These are phyloP conservation scores for Psammodynastes pulverulentus DNA, from an alignment of 2,113 vertebrate species.

Conservation along the genomic window DNA sequence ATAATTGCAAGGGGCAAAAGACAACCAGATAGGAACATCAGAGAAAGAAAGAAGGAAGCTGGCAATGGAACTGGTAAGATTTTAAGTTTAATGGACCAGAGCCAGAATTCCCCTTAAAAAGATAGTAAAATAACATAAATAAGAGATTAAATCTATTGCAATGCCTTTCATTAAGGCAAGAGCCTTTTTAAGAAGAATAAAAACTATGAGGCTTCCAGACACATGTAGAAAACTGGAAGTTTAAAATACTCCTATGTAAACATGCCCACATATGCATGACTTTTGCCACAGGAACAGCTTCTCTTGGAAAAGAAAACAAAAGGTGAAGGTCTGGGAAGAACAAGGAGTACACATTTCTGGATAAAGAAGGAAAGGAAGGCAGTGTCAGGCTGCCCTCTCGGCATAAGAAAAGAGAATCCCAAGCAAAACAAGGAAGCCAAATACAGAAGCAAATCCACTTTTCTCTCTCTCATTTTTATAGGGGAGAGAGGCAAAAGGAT, in stretches of 20 bases:
- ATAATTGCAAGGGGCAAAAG: not conserved
- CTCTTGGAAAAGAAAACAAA: not conserved
- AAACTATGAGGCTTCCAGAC: not conserved
- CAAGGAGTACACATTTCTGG: not conserved
- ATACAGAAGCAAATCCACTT: not conserved
- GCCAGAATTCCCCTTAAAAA: not conserved
- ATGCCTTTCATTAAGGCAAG: not conserved
- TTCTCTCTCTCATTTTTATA: not conserved
- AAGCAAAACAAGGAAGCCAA: not conserved
- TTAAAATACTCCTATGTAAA: not conserved
- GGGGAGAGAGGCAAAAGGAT: not conserved
- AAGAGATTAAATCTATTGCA: not conserved
- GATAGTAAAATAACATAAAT: not conserved
- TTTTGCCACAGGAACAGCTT: not conserved
- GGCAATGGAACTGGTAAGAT: not conserved
- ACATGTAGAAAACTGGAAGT: not conserved
- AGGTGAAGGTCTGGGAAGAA: not conserved
- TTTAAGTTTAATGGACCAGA: not conserved
- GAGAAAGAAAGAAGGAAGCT: not conserved
- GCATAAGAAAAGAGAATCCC: not conserved
- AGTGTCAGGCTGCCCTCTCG: not conserved
- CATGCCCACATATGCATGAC: not conserved
- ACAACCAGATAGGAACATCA: not conserved
- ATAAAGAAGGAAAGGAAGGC: not conserved
- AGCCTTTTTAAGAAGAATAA: not conserved